These are phyloP conservation scores for Archilochus colubris DNA, from an alignment of 2,113 vertebrate genomes.

Conservation along the genomic window DNA sequence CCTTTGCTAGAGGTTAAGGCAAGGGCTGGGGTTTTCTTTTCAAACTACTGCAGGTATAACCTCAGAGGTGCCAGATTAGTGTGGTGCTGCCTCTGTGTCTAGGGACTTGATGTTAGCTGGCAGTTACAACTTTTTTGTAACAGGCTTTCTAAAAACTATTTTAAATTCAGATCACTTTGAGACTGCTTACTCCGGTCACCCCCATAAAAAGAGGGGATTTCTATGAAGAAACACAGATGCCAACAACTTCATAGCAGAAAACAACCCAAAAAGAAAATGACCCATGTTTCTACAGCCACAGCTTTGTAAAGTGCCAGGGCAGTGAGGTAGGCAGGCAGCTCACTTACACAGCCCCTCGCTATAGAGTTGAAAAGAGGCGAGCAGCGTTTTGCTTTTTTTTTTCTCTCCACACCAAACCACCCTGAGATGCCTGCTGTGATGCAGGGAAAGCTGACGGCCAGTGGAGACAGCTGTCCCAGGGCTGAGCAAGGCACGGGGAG, in stretches of 20 bases:
- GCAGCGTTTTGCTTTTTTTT: accelerated
- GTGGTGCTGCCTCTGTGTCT: not conserved
- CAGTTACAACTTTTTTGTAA: not conserved
- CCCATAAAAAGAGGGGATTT: not conserved
- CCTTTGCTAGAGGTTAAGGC: not conserved
- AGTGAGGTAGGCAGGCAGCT: not conserved
- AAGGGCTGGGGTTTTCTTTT: not conserved
- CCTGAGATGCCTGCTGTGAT: not conserved
- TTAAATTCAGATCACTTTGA: not conserved
- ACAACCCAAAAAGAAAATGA: not conserved
- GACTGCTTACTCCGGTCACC: not conserved
- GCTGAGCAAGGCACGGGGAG: accelerated
- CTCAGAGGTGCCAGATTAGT: not conserved
- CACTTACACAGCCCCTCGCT: not conserved
- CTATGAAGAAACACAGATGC: not conserved
- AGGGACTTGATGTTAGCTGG: not conserved
- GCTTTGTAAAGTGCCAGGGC: not conserved
- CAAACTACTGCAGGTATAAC: not conserved
- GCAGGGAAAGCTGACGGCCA: not conserved
- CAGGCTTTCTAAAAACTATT: not conserved
- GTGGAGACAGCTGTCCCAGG: not conserved
- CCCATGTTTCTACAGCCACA: not conserved
- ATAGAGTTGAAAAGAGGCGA: accelerated
- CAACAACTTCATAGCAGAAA: not conserved
- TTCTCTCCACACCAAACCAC: not conserved